Evolutionary conservation across 2,888 invertebrate genomes (phyloP), one percentile per base, ranked within the genome.

Genomic region (Stegana nigrithorax): DNA sequence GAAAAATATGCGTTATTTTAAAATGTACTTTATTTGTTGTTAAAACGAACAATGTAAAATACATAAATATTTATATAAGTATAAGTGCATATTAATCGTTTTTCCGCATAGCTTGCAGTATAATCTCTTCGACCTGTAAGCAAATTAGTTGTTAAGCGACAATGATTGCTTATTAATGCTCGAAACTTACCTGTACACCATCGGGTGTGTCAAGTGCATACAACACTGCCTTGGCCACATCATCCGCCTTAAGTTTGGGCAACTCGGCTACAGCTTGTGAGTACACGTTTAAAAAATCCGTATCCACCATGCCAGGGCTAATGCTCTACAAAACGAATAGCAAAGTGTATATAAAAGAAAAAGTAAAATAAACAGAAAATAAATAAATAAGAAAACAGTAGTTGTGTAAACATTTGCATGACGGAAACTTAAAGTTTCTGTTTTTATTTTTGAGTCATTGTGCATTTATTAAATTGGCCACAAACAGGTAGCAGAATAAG

Each of bases 141-240:
- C n/a, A 57, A 55, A 60, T 29, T 36, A 42, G n/a, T 26, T 60
- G 29, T 55, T 61, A 17, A 51, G 12, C 19, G 17, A 32, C 27
- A 56, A 10, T 12, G n/a, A 59, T 44, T 44, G 2, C 8, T 32
- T 2, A 21, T 51, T 27, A 55, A 55, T 27, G n/a, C 7, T 2
- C 4, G 4, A 14, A 47, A 10, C 12, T 12, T 23, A 90, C 88
- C 83, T 89, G 88, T 12, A 89, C 90, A 69, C 88, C 86, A 0
- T 89, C 86, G 2, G 91, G 90, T 0, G 90, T 89, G 4, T 89
- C 87, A 12, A 92, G 81, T 0, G 88, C 88, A 74, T 90, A 91
- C 10, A 89, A 64, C 1, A 91, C 88, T 1, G 90, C 88, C 65
- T 89, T 87, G 0, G 91, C 90, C 5, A 92, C 86, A 75, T 92